Evolutionary conservation across 2,113 vertebrate genomes (phyloP).

Genomic region (Upupa epops): DNA sequence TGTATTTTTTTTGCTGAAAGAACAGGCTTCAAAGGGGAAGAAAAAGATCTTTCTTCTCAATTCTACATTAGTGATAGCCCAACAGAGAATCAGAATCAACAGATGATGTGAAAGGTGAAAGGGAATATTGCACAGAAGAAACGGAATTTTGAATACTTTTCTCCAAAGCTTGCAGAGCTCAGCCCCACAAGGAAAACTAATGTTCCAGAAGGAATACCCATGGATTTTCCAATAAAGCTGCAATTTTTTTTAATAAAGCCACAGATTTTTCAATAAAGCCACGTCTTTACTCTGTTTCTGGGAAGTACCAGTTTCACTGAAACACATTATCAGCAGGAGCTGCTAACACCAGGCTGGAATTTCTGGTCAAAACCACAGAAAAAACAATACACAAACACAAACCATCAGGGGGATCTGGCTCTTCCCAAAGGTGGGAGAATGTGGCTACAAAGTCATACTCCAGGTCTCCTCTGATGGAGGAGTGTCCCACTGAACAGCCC

Average conservation of each 20-base stretch:
- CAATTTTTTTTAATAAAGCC: too few species aligned
- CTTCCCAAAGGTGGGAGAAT: background rate
- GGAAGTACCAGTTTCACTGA: background rate
- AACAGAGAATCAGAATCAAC: background rate
- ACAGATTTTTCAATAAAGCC: background rate
- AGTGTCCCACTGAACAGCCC: background rate
- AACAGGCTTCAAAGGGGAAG: background rate
- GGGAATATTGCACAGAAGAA: background rate
- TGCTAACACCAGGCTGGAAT: background rate
- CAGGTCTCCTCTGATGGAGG: background rate
- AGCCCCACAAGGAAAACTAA: background rate
- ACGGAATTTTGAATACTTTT: background rate
- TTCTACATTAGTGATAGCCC: background rate
- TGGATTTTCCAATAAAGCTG: accelerated
- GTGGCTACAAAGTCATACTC: background rate
- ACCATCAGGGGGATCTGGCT: background rate
- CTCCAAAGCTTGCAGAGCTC: background rate
- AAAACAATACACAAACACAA: background rate
- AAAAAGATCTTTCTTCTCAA: background rate
- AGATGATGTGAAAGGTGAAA: background rate
- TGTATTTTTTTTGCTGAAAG: background rate
- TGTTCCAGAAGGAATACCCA: background rate
- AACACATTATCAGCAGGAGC: background rate
- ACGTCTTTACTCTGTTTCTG: background rate
- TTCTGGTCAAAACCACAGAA: slow-evolving; percentile 10